Conservation (phyloP, 2,797 vertebrate species). For the Carduelis carduelis region DNA sequence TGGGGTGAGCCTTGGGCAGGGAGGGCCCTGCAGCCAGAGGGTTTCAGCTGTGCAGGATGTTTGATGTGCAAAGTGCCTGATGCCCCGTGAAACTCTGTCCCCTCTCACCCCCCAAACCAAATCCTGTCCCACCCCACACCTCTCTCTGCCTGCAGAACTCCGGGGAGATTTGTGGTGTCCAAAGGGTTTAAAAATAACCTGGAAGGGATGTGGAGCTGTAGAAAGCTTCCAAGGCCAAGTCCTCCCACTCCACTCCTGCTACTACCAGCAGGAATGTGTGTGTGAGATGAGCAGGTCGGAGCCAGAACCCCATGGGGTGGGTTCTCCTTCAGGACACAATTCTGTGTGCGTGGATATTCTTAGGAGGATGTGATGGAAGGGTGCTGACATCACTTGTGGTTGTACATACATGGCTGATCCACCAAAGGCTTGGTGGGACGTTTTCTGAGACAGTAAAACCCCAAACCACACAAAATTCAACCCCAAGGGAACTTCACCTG, state of each 20-base stretch:
- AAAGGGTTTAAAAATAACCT: constrained; percentile 3
- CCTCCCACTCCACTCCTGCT: fast-evolving
- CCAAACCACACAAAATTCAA: background rate
- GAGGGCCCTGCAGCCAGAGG: background rate
- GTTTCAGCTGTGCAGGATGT: background rate
- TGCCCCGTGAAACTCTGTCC: background rate
- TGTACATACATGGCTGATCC: background rate
- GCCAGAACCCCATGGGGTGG: background rate
- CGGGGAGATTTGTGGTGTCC: background rate
- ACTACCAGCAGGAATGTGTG: background rate
- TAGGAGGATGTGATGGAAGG: background rate
- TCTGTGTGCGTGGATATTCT: fast-evolving
- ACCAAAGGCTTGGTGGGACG: background rate
- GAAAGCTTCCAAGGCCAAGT: background rate
- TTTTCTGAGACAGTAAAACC: background rate
- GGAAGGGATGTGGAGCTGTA: background rate
- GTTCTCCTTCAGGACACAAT: background rate
- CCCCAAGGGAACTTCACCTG: background rate
- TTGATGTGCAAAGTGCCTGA: constrained; percentile 11
- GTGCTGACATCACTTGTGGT: background rate
- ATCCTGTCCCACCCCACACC: background rate
- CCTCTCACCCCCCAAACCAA: background rate
- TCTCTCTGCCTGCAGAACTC: background rate
- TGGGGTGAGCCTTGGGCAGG: background rate
- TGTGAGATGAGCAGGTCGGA: background rate